Conservation (phyloP, 2,113 vertebrate species). For the Neogobius melanostomus region DNA sequence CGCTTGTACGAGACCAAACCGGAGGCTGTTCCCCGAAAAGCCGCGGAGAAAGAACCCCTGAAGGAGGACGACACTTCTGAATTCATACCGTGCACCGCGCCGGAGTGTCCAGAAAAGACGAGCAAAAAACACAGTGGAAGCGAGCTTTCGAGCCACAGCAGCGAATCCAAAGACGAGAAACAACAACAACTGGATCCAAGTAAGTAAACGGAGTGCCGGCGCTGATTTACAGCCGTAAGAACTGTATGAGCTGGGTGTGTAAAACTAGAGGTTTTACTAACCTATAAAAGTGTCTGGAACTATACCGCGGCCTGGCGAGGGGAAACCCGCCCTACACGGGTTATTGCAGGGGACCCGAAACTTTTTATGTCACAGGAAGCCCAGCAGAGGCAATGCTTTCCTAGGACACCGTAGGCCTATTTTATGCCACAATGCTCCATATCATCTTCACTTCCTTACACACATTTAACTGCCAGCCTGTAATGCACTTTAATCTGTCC, state of each 20-base stretch:
- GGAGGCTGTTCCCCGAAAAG: constrained; percentile 81
- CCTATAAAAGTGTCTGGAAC: constrained; percentile 99
- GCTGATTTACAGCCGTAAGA: constrained; percentile 93
- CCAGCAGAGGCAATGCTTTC: constrained; percentile 15
- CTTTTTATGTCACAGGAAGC: constrained; percentile 34
- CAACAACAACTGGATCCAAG: constrained; percentile 97
- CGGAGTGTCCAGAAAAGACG: constrained; percentile 83
- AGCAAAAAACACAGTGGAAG: constrained; percentile 77
- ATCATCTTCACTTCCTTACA: background rate
- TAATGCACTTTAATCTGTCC: background rate
- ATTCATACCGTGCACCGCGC: constrained; percentile 78
- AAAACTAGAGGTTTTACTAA: constrained; percentile 99
- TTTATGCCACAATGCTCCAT: background rate
- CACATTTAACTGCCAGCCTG: background rate
- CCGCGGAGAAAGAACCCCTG: constrained; percentile 81
- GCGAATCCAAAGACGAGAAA: constrained; percentile 93
- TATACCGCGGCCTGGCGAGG: constrained; percentile 79
- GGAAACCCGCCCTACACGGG: constrained; percentile 83
- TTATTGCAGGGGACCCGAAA: constrained; percentile 48
- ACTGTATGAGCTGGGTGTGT: constrained; percentile 94
- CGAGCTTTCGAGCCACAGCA: constrained; percentile 85
- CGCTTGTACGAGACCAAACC: constrained; percentile 89
- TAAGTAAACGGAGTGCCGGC: constrained; percentile 90
- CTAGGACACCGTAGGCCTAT: background rate
- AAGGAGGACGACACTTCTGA: constrained; percentile 81